Conservation (phyloP, 2,888 invertebrate genomes). For the Biston stratarius region DNA sequence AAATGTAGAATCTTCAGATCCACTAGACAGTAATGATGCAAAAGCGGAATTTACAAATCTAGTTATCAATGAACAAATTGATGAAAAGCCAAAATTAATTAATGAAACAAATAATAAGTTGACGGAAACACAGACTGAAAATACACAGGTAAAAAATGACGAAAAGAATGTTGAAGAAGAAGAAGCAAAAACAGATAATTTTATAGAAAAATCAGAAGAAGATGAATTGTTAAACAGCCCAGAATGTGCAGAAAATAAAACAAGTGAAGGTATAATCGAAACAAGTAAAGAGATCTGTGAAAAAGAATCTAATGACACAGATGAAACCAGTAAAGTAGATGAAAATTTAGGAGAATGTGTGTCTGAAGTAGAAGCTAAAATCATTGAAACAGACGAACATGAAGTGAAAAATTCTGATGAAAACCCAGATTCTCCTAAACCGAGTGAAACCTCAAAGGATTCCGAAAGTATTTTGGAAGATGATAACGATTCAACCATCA, state of each 20-base stretch:
- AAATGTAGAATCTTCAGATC: slow-evolving; percentile 29
- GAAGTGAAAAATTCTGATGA: slow-evolving; percentile 7
- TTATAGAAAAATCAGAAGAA: slow-evolving; percentile 28
- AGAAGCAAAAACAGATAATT: slow-evolving; percentile 20
- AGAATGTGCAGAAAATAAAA: slow-evolving; percentile 21
- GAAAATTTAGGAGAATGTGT: slow-evolving; percentile 1
- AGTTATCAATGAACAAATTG: slow-evolving; percentile 25
- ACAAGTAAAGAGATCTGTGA: slow-evolving; percentile 23
- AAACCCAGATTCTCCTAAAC: slow-evolving; percentile 19
- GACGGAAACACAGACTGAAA: slow-evolving; percentile 35
- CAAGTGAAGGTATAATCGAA: slow-evolving; percentile 9
- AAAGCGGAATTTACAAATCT: slow-evolving; percentile 21
- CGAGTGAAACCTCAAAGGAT: slow-evolving; percentile 27
- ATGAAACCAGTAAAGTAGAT: slow-evolving; percentile 8
- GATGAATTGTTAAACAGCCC: slow-evolving; percentile 12
- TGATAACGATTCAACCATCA: slow-evolving; percentile 21
- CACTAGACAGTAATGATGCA: slow-evolving; percentile 17
- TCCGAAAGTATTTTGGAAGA: slow-evolving; percentile 31
- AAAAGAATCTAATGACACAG: slow-evolving; percentile 18
- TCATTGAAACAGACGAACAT: slow-evolving; percentile 6
- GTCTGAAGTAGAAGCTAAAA: slow-evolving; percentile 12
- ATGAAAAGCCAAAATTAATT: slow-evolving; percentile 25
- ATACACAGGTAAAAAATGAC: slow-evolving; percentile 12
- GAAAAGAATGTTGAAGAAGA: slow-evolving; percentile 15
- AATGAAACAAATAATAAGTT: slow-evolving; percentile 24